A percentile compares a stretch with the other conserved stretches of the same genome.
Evolutionary conservation across 2,888 invertebrate species (phyloP).

Genomic region (Sphaerophoria rueppellii): DNA sequence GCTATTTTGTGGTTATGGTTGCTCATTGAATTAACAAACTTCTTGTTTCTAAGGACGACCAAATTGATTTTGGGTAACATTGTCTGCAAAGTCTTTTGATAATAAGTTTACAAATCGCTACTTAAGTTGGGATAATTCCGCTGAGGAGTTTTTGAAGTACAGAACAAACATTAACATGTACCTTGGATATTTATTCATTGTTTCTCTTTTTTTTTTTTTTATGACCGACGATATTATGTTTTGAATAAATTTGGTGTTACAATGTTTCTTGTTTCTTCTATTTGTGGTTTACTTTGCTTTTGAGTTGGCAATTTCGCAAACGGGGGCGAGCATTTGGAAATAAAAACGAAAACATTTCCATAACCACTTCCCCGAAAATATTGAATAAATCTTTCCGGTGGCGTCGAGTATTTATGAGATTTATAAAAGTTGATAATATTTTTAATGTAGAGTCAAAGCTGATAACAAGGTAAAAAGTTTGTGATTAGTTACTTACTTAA

Average conservation of each 20-base stretch:
- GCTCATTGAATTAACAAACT: conserved; percentile 82
- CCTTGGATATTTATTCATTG: conserved; percentile 4
- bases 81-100: conserved; percentile 60
- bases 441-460: no score
- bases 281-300: neutral
- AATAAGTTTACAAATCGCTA: conserved; percentile 55
- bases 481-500: no score
- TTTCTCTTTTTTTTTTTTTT: conserved; percentile 15
- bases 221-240: conserved; percentile 5
- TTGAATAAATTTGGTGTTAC: conserved; percentile 51
- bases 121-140: conserved; percentile 28
- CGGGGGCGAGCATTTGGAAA: no score
- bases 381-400: no score
- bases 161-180: conserved; percentile 27
- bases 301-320: neutral
- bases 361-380: no score
- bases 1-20: conserved; percentile 32
- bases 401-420: no score
- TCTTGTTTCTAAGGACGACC: conserved; percentile 80
- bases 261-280: conserved; percentile 22
- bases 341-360: no score
- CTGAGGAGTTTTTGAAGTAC: conserved; percentile 53
- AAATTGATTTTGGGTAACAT: conserved; percentile 77
- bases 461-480: no score
- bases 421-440: no score